Base-by-base conservation (phyloP, 2,888 invertebrate genomes). In the Drosophila paranaensis region DNA sequence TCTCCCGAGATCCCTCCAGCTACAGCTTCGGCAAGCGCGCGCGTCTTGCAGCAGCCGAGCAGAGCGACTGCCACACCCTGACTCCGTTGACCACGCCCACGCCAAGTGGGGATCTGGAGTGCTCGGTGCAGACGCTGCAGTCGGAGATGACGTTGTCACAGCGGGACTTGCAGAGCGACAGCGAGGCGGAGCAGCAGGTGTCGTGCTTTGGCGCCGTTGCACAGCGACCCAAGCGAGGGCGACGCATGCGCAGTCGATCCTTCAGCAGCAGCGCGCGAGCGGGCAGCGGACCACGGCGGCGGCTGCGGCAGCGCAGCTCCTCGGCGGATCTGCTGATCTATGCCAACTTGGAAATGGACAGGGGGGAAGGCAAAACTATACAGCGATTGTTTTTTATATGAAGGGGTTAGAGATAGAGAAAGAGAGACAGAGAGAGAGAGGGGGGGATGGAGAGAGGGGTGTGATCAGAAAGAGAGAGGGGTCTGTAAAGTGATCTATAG, bases 171-270 rank as follows among this genome's bases (percentile, higher is more conserved):
- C 71, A 62, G 45, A 82, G 73, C 56, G 85, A 91, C 25, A 83
- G 80, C 20, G 90, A 91, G 27, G 60, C 71, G 14, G 91, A 90
- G 53, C 81, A 77, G 30, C 81, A 89, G 50, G 85, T 91, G 2
- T 92, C 91, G 20, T 92, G 92, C 65, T 93, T 92, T 69, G 91
- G 92, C 2, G 74, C 83, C 37, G 90, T 91, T 37, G 66, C 79
- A 0, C 85, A 77, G 27, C 77, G 74, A 2, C 77, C 77, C 8
- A 80, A 88, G 37, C 83, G 91, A 37, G 20, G 20, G 20, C 83
- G 84, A 39, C 91, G 91, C 6, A 91, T 92, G 58, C 89, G 92
- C n/a, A 93, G 92, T 77, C 92, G 90, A 69, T 93, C 92, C 3
- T 91, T 93, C 67, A 91, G 90, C 64, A 91, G 85, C 68, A 91